Evolutionary conservation across 2,797 vertebrate genomes (phyloP).

Genomic region (Tragelaphus oryx): DNA sequence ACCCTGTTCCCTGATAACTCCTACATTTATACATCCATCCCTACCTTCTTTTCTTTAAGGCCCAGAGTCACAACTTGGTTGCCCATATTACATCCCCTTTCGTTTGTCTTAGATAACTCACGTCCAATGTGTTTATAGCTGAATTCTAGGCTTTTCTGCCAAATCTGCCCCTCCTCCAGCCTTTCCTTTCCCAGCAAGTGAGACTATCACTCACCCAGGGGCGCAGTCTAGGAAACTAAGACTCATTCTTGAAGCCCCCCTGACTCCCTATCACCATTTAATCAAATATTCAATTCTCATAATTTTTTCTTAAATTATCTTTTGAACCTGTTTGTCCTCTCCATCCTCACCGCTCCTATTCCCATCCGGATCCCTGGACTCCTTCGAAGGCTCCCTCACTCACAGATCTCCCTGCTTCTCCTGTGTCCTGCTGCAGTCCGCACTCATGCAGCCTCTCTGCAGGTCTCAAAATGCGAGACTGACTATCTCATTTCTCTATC

Average conservation of each 20-base stretch:
- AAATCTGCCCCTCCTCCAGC: background rate
- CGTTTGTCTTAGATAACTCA: background rate
- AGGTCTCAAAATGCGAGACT: background rate
- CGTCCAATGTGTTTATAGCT: background rate
- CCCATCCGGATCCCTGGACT: background rate
- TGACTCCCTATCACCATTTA: background rate
- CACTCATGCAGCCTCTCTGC: background rate
- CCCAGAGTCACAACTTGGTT: background rate
- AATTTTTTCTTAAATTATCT: background rate
- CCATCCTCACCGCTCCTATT: background rate
- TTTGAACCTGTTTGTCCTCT: background rate
- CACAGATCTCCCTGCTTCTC: background rate
- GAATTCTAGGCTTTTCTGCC: background rate
- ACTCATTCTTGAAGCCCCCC: background rate
- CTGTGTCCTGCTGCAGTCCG: background rate
- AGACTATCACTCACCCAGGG: background rate
- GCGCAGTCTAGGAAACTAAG: background rate
- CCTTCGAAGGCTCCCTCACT: background rate
- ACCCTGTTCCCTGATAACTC: background rate
- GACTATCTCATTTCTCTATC: background rate
- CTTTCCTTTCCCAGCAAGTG: background rate
- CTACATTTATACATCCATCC: background rate
- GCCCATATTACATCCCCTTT: background rate
- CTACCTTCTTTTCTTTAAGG: background rate
- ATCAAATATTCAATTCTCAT: background rate